Conservation (phyloP, 2,888 invertebrate genomes). For the Dynastes grantii region DNA sequence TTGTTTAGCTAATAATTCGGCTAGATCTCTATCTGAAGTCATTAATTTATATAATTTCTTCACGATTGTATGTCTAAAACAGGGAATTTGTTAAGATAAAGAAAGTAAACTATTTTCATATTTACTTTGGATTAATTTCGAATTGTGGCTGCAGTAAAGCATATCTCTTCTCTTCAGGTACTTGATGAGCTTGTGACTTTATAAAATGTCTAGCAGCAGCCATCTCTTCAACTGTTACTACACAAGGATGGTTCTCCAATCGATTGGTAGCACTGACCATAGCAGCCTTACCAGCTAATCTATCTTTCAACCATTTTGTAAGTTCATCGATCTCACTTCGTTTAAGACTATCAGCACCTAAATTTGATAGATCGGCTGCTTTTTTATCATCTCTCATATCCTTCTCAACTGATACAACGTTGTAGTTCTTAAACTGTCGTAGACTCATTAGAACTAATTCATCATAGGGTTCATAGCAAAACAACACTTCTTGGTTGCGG, state of each 20-base stretch:
- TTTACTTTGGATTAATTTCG: constrained; percentile 94
- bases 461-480: constrained; percentile 98
- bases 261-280: constrained; percentile 88
- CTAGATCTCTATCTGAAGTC: constrained; percentile 84
- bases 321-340: constrained; percentile 85
- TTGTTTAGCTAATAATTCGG: constrained; percentile 89
- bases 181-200: constrained; percentile 86
- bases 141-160: constrained; percentile 91
- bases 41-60: constrained; percentile 87
- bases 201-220: constrained; percentile 96
- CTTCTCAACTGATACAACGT: constrained; percentile 92
- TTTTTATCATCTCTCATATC: constrained; percentile 85
- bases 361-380: constrained; percentile 75
- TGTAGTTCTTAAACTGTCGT: constrained; percentile 83
- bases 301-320: constrained; percentile 84
- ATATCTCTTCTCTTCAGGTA: constrained; percentile 89
- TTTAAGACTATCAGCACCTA: constrained; percentile 80
- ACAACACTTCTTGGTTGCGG: constrained; percentile 91
- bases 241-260: constrained; percentile 93
- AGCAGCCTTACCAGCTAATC: constrained; percentile 85
- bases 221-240: constrained; percentile 97
- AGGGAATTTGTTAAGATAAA: constrained; percentile 72
- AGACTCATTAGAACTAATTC: constrained; percentile 94
- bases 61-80: constrained; percentile 86
- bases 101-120: constrained; percentile 52